Evolutionary conservation across 2,113 vertebrate species (phyloP).

Genomic region (Menidia beryllina): DNA sequence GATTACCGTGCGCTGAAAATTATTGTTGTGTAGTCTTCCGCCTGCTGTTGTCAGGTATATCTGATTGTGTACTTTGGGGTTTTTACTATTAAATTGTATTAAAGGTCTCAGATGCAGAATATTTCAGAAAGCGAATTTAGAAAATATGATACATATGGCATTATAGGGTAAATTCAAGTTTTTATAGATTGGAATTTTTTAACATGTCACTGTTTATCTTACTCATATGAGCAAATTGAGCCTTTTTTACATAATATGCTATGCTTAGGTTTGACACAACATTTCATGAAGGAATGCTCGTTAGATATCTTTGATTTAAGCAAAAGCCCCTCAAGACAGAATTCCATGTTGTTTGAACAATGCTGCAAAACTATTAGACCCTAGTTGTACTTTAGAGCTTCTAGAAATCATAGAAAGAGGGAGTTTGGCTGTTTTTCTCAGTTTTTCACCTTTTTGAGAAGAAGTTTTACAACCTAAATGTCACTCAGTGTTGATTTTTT

Average conservation of each 20-base stretch:
- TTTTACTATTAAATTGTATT: too few species aligned
- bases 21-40: too few species aligned
- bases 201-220: not conserved
- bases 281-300: slow-evolving; percentile 72
- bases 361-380: slow-evolving; percentile 64
- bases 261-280: slow-evolving; percentile 68
- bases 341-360: slow-evolving; percentile 76
- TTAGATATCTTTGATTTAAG: slow-evolving; percentile 55
- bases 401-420: slow-evolving; percentile 60
- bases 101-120: too few species aligned
- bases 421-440: slow-evolving; percentile 57
- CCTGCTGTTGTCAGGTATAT: too few species aligned
- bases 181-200: not conserved
- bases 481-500: not conserved
- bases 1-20: too few species aligned
- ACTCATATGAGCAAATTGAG: not conserved
- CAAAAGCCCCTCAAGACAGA: slow-evolving; percentile 52
- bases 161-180: too few species aligned
- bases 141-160: too few species aligned
- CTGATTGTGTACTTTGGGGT: too few species aligned
- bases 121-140: too few species aligned
- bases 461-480: slow-evolving; percentile 2
- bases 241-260: not conserved
- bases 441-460: not conserved
- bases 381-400: slow-evolving; percentile 29